These are phyloP conservation scores for Ranitomeya imitator DNA, from an alignment of 2,113 vertebrate genomes.

Conservation along the genomic window DNA sequence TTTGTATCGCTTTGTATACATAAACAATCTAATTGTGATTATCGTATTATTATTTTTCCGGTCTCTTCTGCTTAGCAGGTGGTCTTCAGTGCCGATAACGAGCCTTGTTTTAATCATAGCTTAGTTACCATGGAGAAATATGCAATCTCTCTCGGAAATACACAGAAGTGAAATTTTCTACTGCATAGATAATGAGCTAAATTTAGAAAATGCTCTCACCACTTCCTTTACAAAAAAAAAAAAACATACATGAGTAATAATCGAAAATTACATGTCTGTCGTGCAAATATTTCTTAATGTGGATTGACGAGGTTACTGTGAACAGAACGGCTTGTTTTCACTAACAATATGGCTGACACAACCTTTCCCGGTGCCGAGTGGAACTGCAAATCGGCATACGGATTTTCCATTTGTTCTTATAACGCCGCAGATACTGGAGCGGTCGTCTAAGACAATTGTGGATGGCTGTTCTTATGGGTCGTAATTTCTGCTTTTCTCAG, in stretches of 20 bases:
- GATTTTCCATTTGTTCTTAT: slow-evolving; percentile 57
- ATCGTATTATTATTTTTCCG: slow-evolving; percentile 67
- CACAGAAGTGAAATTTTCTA: slow-evolving; percentile 86
- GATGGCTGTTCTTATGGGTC: not conserved
- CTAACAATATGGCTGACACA: slow-evolving; percentile 46
- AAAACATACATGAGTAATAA: slow-evolving; percentile 63
- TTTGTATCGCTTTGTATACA: not conserved
- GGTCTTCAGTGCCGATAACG: slow-evolving; percentile 80
- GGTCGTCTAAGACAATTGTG: slow-evolving; percentile 46
- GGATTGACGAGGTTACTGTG: slow-evolving; percentile 62
- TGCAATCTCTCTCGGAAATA: slow-evolving; percentile 85
- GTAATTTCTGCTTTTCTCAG: not conserved
- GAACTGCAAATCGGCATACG: slow-evolving; percentile 44
- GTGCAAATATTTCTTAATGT: slow-evolving; percentile 74
- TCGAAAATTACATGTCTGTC: slow-evolving; percentile 65
- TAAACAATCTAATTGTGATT: slow-evolving; percentile 65
- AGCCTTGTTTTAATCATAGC: slow-evolving; percentile 87
- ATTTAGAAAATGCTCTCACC: slow-evolving; percentile 83
- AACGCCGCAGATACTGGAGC: not conserved
- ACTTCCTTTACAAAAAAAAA: slow-evolving; percentile 77
- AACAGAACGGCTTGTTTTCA: slow-evolving; percentile 62
- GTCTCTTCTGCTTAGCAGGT: slow-evolving; percentile 83
- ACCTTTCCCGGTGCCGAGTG: slow-evolving; percentile 47
- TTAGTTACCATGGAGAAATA: slow-evolving; percentile 88
- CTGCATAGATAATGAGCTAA: slow-evolving; percentile 86